phyloP scores from a whole-genome alignment of 2,797 vertebrate genomes.

The Prionace glauca region DNA sequence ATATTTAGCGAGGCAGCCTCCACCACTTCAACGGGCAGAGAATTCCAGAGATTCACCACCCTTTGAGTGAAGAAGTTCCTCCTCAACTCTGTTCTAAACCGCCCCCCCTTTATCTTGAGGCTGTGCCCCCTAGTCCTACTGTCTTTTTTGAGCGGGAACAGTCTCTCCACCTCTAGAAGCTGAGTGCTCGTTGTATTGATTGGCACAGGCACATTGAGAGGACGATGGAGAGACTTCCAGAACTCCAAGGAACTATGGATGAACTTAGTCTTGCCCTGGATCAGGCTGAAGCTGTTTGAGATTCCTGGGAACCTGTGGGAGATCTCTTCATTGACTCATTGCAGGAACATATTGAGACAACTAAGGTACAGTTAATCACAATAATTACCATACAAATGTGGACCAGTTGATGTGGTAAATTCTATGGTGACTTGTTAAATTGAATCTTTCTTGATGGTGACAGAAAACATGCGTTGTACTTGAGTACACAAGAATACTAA shows the following conservation, averaged over 20 bases:
- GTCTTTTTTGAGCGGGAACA: no score
- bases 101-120: no score
- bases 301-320: slow-evolving; percentile 91
- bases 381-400: background rate
- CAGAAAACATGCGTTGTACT: background rate
- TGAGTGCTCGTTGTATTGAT: slow-evolving; percentile 86
- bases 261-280: slow-evolving; percentile 74
- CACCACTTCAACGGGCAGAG: no score
- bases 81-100: no score
- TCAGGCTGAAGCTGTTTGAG: slow-evolving; percentile 80
- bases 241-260: slow-evolving; percentile 86
- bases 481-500: background rate
- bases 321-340: slow-evolving; percentile 95
- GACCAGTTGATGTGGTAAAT: background rate
- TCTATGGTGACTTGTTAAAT: background rate
- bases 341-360: slow-evolving; percentile 90
- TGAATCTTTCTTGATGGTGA: background rate
- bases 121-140: no score
- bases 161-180: no score
- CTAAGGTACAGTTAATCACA: slow-evolving; percentile 68
- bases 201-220: slow-evolving; percentile 88
- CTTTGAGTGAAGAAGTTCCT: no score
- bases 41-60: no score
- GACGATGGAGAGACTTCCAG: slow-evolving; percentile 83
- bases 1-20: no score